Percentiles rank a stretch among this genome's conserved stretches.
Evolutionary conservation across 2,797 vertebrate genomes (phyloP).

Genomic region (Brachyrhaphis roseni): DNA sequence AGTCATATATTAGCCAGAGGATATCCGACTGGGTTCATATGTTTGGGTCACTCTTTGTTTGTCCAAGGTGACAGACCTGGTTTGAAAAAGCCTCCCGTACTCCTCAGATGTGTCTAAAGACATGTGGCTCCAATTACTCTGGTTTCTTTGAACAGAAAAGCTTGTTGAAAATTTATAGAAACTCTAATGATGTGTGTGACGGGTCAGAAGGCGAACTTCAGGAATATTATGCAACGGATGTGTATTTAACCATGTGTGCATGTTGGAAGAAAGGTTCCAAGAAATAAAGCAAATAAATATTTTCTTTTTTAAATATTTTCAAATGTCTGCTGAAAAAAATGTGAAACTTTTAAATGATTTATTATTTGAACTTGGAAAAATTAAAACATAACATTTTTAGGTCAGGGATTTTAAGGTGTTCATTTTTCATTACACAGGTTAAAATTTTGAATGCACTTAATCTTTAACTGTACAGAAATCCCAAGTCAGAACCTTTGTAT

Average conservation of each 20-base stretch:
- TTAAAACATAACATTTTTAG: neutral
- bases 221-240: slow-evolving; percentile 18
- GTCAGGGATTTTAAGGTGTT: no score
- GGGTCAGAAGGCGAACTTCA: slow-evolving; percentile 46
- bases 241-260: neutral
- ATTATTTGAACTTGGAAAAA: neutral
- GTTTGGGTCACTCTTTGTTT: slow-evolving; percentile 51
- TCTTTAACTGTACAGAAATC: no score
- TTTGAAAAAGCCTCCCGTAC: slow-evolving; percentile 44
- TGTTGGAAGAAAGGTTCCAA: neutral
- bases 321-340: neutral
- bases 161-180: slow-evolving; percentile 72
- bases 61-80: slow-evolving; percentile 29
- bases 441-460: no score
- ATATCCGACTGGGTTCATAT: slow-evolving; percentile 38
- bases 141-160: slow-evolving; percentile 33
- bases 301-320: neutral
- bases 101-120: slow-evolving; percentile 31
- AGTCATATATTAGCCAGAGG: slow-evolving; percentile 55
- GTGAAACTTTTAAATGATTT: neutral
- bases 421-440: no score
- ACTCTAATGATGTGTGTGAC: slow-evolving; percentile 45
- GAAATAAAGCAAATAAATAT: neutral
- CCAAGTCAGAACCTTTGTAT: no score
- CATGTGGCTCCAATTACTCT: slow-evolving; percentile 7